phyloP scores from a whole-genome alignment of 2,113 vertebrate genomes.

The Balaeniceps rex region DNA sequence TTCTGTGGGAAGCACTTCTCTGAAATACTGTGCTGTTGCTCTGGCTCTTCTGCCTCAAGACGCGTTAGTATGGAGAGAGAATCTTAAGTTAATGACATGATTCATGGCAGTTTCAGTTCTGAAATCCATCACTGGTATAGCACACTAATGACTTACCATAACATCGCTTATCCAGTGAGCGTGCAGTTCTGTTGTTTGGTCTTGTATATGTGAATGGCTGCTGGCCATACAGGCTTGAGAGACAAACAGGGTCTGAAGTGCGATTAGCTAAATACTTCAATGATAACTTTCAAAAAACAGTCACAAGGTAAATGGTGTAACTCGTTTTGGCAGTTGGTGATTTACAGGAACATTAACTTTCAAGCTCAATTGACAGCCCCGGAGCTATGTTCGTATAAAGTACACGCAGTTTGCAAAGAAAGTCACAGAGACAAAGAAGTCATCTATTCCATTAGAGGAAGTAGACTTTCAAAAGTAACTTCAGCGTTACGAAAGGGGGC shows the following conservation, averaged over 20 bases:
- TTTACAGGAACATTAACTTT: slow-evolving; percentile 59
- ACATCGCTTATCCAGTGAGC: not conserved
- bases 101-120: not conserved
- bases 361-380: slow-evolving; percentile 23
- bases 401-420: not conserved
- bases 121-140: not conserved
- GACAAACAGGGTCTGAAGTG: not conserved
- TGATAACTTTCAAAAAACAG: not conserved
- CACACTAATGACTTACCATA: not conserved
- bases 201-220: not conserved
- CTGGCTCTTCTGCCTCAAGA: not conserved
- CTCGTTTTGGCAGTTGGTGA: slow-evolving; percentile 37
- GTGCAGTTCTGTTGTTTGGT: not conserved
- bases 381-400: not conserved
- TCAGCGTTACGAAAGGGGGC: not conserved
- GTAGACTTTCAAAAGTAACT: not conserved
- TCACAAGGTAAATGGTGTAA: slow-evolving; percentile 21
- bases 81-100: not conserved
- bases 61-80: not conserved
- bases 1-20: not conserved
- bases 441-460: not conserved
- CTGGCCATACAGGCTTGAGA: not conserved
- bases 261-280: not conserved
- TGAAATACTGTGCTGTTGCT: not conserved
- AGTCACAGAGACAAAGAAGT: not conserved